These are phyloP conservation scores for Callosobruchus maculatus DNA, from an alignment of 2,888 invertebrate species.

Conservation along the genomic window DNA sequence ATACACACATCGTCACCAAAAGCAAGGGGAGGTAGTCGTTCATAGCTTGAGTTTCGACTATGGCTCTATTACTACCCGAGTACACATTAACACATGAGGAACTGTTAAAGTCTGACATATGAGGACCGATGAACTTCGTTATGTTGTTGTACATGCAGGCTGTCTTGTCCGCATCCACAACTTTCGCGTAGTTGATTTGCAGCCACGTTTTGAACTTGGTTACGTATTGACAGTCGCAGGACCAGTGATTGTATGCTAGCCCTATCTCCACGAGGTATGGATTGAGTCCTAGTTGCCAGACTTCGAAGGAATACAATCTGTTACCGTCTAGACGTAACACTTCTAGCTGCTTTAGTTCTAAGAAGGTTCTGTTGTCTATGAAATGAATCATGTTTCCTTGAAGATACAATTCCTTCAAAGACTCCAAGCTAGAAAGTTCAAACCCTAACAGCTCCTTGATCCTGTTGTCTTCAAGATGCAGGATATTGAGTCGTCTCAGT, in stretches of 20 bases:
- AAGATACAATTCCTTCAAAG: conserved; percentile 79
- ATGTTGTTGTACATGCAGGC: conserved; percentile 73
- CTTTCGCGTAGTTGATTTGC: conserved; percentile 73
- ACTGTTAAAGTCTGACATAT: conserved; percentile 73
- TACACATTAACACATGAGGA: conserved; percentile 68
- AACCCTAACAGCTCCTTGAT: conserved; percentile 76
- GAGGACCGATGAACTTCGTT: conserved; percentile 66
- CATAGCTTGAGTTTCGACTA: conserved; percentile 72
- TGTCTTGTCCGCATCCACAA: conserved; percentile 73
- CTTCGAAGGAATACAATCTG: conserved; percentile 74
- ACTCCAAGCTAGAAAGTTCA: conserved; percentile 78
- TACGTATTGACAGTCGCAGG: conserved; percentile 84
- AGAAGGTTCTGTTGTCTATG: conserved; percentile 83
- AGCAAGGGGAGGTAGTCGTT: conserved; percentile 79
- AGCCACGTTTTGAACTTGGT: conserved; percentile 78
- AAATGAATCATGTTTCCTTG: conserved; percentile 80
- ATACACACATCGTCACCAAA: conserved; percentile 72
- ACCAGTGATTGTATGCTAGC: conserved; percentile 83
- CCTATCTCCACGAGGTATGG: conserved; percentile 85
- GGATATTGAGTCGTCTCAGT: conserved; percentile 69
- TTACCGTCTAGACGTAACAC: conserved; percentile 83
- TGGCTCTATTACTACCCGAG: conserved; percentile 68
- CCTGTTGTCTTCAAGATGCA: conserved; percentile 86
- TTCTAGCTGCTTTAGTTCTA: conserved; percentile 75
- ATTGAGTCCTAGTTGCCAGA: conserved; percentile 81